Base-by-base conservation (phyloP, 1,140 invertebrate species). In the Parapsyche elsis region DNA sequence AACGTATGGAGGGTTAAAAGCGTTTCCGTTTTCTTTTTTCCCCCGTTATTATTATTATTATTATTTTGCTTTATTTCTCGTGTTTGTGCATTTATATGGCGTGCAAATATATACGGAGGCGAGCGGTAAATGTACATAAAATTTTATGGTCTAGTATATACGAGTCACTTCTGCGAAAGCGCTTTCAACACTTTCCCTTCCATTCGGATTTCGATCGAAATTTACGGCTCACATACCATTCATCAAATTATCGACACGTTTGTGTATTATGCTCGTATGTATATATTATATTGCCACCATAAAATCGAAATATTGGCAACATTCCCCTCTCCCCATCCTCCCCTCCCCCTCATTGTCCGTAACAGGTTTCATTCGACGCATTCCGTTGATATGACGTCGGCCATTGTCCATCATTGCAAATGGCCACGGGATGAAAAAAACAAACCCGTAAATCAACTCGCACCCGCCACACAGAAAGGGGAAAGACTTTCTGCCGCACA, bases 1-100 rank as follows among this genome's bases (percentile, higher is more conserved):
- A 53, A 61, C 23, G 9, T 2, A 9, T 61, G 38, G 61, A 21
- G 23, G 64, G 10, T 5, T 53, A 30, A 78, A 78, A 70, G 44
- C 21, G 75, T 45, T 77, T 64, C 26, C 57, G 24, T 24, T 67
- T 23, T 67, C 61, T 21, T 67, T 67, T 24, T 67, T 19, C 21
- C 21, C 21, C 1, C 12, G 4, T 26, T 26, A 67, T 26, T 26
- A 26, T 67, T 26, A 24, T 12, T 67, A 24, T 26, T 67, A 10
- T 67, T 24, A 67, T 67, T 67, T 67, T 67, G 24, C 24, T 67
- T 67, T 67, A 67, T 67, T 67, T 61, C 23, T n/a, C 23, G 23
- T n/a, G 23, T 67, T 67, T 67, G 24, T 67, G 64, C 64, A 67
- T 67, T 67, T 26, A 67, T 67, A 26, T 67, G 64, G 21, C 24